These are phyloP conservation scores for Lasioglossum marginatum DNA, from an alignment of 2,888 invertebrate genomes.

Conservation along the genomic window DNA sequence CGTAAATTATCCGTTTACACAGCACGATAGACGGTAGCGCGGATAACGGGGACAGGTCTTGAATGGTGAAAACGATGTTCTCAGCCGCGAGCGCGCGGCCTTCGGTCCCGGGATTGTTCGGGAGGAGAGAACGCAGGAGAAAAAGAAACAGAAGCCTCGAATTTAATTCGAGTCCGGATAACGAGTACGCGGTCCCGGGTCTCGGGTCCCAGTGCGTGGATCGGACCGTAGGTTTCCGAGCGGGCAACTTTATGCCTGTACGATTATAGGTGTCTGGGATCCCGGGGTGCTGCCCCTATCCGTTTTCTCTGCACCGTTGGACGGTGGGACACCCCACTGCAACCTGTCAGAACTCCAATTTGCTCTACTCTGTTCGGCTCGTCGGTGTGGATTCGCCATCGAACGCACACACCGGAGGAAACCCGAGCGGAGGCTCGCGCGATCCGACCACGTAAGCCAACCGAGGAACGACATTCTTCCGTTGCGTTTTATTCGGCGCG, in stretches of 20 bases:
- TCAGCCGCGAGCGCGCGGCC: neutral
- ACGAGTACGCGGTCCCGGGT: conserved; percentile 45
- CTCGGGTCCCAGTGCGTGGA: neutral
- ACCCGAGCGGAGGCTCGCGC: neutral
- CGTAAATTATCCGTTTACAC: neutral
- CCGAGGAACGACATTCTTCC: conserved; percentile 12
- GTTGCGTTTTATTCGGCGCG: neutral
- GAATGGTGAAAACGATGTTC: neutral
- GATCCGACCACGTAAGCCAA: neutral
- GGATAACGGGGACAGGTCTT: neutral
- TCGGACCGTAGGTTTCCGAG: conserved; percentile 52
- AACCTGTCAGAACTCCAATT: conserved; percentile 73
- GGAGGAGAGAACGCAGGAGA: neutral
- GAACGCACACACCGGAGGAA: neutral
- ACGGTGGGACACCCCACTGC: conserved; percentile 69
- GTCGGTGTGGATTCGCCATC: conserved; percentile 34
- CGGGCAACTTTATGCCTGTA: conserved; percentile 67
- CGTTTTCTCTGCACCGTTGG: conserved; percentile 66
- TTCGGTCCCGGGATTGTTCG: neutral
- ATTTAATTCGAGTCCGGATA: conserved; percentile 65
- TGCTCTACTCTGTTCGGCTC: conserved; percentile 63
- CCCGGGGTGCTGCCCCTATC: conserved; percentile 71
- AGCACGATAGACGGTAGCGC: neutral
- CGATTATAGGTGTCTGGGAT: conserved; percentile 68
- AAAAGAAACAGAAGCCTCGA: conserved; percentile 20